Base-by-base conservation (phyloP, 1,140 invertebrate genomes). In the Monomorium pharaonis region DNA sequence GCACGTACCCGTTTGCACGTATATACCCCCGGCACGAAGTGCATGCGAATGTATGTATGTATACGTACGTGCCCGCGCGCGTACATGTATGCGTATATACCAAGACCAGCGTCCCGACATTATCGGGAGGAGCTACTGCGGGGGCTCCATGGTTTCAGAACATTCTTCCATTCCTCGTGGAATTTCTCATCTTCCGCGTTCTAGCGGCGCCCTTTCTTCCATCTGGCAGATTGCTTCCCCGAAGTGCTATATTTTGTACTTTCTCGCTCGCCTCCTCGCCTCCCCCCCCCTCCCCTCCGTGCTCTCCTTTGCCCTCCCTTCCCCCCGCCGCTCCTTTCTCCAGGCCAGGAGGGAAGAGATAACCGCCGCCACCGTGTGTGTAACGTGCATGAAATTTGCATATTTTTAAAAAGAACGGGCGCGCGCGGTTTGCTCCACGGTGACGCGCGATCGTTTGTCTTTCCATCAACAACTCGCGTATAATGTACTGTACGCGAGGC, bases 121-220 rank as follows among this genome's bases (percentile, higher is more conserved):
- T 88, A 86, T 88, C 87, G 56, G n/a, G 54, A 42, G 69, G 47
- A 70, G 60, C 42, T 74, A 65, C 44, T 24, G 27, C 27, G 51
- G 21, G 51, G 21, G 56, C 37, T 58, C 78, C 62, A 67, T 69
- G 76, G 51, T 70, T 70, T 51, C 49, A 24, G 51, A 56, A 62
- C 51, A 76, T 81, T 88, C 67, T 83, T 86, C 70, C 81, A 85
- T 87, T 89, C 75, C 83, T 77, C 76, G 18, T 21, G 75, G 86
- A 85, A 87, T 87, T 85, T 60, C 86, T 65, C 86, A 89, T 85
- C 58, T 87, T 74, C 75, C 83, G 24, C 51, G 44, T 47, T 60
- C 83, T 47, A 58, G 51, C 47, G 58, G 47, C 49, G 14, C 33
- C 86, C 69, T 83, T 88, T 83, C 62, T 83, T 76, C 76, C 60